These are phyloP conservation scores for Muricea muricata DNA, from an alignment of 92 coral and sea anemone genomes.

Conservation along the genomic window DNA sequence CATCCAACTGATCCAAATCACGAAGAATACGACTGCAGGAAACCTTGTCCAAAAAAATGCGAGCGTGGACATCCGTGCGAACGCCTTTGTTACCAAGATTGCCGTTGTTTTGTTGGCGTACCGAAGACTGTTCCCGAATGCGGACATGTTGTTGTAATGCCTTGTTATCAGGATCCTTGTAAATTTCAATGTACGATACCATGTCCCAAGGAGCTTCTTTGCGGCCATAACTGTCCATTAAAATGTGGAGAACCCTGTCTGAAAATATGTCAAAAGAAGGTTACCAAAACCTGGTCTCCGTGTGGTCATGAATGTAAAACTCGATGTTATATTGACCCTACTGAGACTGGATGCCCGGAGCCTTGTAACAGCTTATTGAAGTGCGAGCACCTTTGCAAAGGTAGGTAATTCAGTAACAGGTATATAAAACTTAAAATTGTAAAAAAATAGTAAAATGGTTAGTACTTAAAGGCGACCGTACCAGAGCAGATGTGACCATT, in stretches of 20 bases:
- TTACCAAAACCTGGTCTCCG: slow-evolving; percentile 62
- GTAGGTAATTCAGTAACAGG: slow-evolving; percentile 46
- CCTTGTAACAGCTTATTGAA: slow-evolving; percentile 71
- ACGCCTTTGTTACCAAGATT: slow-evolving; percentile 71
- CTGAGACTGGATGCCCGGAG: slow-evolving; percentile 53
- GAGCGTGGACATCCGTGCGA: slow-evolving; percentile 65
- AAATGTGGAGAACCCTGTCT: slow-evolving; percentile 75
- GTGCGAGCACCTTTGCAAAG: slow-evolving; percentile 82
- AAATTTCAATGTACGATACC: slow-evolving; percentile 68
- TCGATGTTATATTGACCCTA: slow-evolving; percentile 75
- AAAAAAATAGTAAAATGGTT: too few species aligned
- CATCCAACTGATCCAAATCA: slow-evolving; percentile 90
- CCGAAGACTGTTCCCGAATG: slow-evolving; percentile 66
- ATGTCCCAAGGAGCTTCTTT: slow-evolving; percentile 64
- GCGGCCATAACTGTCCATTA: slow-evolving; percentile 71
- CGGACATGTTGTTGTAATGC: slow-evolving; percentile 72
- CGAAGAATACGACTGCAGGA: slow-evolving; percentile 73
- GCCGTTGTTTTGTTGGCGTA: slow-evolving; percentile 72
- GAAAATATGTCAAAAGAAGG: slow-evolving; percentile 50
- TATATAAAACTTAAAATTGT: not conserved
- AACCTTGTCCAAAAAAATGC: slow-evolving; percentile 77
- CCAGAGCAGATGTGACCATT: too few species aligned
- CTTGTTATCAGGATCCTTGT: slow-evolving; percentile 67
- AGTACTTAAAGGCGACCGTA: too few species aligned
- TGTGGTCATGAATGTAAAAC: slow-evolving; percentile 73